Evolutionary conservation across 2,113 vertebrate genomes (phyloP), one percentile per base, ranked within the genome.

Genomic region (Columba janthina): DNA sequence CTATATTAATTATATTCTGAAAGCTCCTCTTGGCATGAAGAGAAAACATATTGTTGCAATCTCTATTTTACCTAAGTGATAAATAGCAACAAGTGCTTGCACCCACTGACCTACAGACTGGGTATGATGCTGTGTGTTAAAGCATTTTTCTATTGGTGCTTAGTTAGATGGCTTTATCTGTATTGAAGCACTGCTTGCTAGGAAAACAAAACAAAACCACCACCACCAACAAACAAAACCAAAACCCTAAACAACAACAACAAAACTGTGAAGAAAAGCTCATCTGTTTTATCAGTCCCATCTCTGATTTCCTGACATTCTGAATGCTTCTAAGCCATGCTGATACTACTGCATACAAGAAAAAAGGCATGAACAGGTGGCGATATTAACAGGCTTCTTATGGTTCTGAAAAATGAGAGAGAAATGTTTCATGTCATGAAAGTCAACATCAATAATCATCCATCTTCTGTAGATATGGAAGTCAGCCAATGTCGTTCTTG

Each of bases 391-490:
- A 93, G 87, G 60, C 64, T 87, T 95, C 95, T 96, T 94, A 91
- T 65, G 89, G 62, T 53, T 96, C 91, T 94, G 94, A 94, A 93
- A 95, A 96, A 96, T 81, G 93, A 94, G 89, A 91, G 81, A 90
- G 95, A 95, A 96, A 96, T 90, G 94, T 96, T 97, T 94, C 96
- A 72, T 54, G 91, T 96, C 94, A 94, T 91, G 93, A 90, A 94
- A 97, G 94, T 97, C 93, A 95, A 91, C 91, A 94, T 95, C 92
- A 91, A 90, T 96, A 93, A 94, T 77, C 95, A 95, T 96, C 96
- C 78, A 77, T 94, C 96, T 95, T 96, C 85, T 80, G 93, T 22
- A 86, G 96, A 88, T 82, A 71, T 95, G 94, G 91, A 95, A 89
- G 88, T 64, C 89, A 88, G 93, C 94, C 93, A 96, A 32, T 4